Percentiles rank a stretch among this genome's conserved stretches.
Evolutionary conservation across 2,113 vertebrate genomes (phyloP).

Genomic region (Corythaixoides concolor): DNA sequence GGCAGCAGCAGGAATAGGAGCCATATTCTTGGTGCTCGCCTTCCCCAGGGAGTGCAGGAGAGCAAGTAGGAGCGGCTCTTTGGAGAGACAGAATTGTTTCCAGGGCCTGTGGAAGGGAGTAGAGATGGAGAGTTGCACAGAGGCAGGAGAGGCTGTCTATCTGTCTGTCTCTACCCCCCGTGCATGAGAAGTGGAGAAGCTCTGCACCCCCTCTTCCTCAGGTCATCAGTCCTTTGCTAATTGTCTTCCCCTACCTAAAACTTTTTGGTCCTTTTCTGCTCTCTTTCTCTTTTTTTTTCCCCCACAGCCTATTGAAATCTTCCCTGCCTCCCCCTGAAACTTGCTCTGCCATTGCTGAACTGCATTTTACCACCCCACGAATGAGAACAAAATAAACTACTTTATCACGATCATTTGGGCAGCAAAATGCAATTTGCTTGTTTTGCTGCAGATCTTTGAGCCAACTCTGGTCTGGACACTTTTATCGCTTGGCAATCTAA

Average conservation of each 20-base stretch:
- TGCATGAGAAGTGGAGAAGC: background rate
- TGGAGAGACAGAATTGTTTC: background rate
- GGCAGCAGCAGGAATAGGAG: background rate
- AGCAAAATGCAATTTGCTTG: conserved; percentile 45
- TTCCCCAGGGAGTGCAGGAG: background rate
- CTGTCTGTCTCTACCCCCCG: background rate
- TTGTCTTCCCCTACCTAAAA: background rate
- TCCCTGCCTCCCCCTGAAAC: background rate
- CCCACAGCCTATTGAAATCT: background rate
- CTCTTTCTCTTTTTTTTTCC: background rate
- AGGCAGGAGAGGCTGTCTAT: background rate
- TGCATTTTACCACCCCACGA: background rate
- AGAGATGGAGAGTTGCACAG: background rate
- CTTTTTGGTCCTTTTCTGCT: background rate
- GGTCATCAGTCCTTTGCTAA: background rate
- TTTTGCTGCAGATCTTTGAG: conserved; percentile 35
- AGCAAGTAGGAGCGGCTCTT: background rate
- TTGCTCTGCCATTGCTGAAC: background rate
- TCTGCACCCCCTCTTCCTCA: background rate
- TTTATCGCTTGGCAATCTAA: conserved; percentile 65
- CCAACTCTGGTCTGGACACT: conserved; percentile 30
- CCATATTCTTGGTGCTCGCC: background rate
- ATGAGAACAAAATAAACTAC: conserved; percentile 42
- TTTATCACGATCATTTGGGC: conserved; percentile 41
- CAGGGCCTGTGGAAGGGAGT: background rate